Evolutionary conservation across 2,113 vertebrate genomes (phyloP), one percentile per base, ranked within the genome.

Genomic region (Plestiodon gilberti): DNA sequence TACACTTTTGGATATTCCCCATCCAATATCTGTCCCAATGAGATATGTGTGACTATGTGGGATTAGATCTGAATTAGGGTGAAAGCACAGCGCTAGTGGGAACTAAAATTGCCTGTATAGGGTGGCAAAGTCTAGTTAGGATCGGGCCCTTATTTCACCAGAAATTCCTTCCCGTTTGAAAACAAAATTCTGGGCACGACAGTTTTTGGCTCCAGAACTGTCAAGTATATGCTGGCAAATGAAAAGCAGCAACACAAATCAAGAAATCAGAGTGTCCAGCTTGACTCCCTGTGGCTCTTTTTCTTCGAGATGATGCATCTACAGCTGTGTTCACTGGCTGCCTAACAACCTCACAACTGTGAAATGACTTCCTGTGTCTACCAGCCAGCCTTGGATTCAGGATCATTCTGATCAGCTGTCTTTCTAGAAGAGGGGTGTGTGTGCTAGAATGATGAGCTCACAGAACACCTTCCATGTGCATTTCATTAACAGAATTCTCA

Each of bases 371-470:
- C 71, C 10, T 67, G n/a, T 59, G 30, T 71, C 55, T 61, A 14
- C 8, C 74, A 76, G 48, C 30, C 43, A 82, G 23, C 69, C n/a
- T 69, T 67, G 8, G 74, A 87, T 61, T 85, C n/a, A 84, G 8
- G 20, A 55, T 83, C 18, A 67, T 69, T 71, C 69, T 75, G 10
- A 20, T 9, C 57, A 35, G 22, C 18, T 74, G 25, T 28, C 86
- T 91, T 74, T 89, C 33, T 84, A 33, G 83, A 59, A 30, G n/a
- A 43, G 25, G 64, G 25, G 9, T 76, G 10, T 40, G 35, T 59
- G 8, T 43, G 38, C 77, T 79, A 69, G 57, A 84, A 64, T 82
- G 80, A 88, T n/a, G 48, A 70, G 35, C n/a, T 4, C 1, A 33
- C 30, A 52, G 67, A 40, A 38, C 11, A 4, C 78, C 77, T n/a